phyloP scores from a whole-genome alignment of 2,797 vertebrate species.

The Ficedula albicollis region DNA sequence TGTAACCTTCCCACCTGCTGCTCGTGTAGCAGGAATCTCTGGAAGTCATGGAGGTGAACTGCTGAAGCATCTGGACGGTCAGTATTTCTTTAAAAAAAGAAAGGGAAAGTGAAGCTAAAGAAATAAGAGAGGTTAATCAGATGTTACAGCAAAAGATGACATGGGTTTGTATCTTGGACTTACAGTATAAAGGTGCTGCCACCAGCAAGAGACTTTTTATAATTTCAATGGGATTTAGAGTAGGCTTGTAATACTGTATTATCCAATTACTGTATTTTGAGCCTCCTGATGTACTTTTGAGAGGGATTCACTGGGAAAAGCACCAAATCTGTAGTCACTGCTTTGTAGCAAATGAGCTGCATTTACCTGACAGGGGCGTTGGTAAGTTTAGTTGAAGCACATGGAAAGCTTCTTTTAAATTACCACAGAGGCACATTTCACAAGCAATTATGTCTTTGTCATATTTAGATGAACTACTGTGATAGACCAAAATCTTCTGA shows the following conservation, averaged over 20 bases:
- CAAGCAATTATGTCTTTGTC: background rate
- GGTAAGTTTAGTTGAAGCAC: background rate
- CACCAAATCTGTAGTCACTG: background rate
- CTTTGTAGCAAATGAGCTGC: background rate
- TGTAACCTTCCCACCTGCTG: conserved; percentile 84
- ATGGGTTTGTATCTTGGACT: background rate
- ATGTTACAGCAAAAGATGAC: background rate
- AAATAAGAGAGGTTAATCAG: background rate
- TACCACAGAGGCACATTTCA: background rate
- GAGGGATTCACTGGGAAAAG: background rate
- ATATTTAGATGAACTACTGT: background rate
- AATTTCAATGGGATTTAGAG: background rate
- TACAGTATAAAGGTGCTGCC: background rate
- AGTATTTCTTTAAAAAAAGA: conserved; percentile 81
- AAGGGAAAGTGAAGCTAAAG: background rate
- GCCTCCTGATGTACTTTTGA: background rate
- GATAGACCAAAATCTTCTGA: background rate
- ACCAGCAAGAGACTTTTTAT: background rate
- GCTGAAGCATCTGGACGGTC: conserved; percentile 89
- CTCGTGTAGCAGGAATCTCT: conserved; percentile 89
- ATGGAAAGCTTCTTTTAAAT: background rate
- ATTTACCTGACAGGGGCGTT: background rate
- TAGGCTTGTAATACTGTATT: background rate
- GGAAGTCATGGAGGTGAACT: conserved; percentile 91
- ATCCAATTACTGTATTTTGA: background rate